These are phyloP conservation scores for Chrysina gloriosa DNA, from an alignment of 2,888 invertebrate genomes.

Conservation along the genomic window DNA sequence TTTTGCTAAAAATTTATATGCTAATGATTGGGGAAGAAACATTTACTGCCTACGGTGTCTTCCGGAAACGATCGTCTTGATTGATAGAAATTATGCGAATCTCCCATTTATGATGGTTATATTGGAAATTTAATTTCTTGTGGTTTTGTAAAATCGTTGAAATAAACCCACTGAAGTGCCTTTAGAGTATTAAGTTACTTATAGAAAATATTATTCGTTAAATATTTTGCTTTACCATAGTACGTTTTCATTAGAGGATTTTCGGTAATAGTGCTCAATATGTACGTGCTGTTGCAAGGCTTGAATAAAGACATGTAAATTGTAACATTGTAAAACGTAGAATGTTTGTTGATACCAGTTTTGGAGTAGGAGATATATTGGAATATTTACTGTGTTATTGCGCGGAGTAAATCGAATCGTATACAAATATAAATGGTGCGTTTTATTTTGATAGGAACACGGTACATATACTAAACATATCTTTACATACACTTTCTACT, in stretches of 20 bases:
- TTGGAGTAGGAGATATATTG: neutral
- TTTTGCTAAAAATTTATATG: conserved; percentile 22
- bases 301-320: conserved; percentile 22
- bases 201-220: neutral
- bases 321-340: neutral
- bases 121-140: neutral
- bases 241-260: neutral
- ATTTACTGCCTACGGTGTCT: conserved; percentile 20
- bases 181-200: no score
- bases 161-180: conserved; percentile 11
- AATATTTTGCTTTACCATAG: neutral
- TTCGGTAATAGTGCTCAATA: neutral
- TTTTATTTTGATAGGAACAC: neutral
- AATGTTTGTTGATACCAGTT: conserved; percentile 2
- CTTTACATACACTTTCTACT: neutral
- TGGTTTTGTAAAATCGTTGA: neutral
- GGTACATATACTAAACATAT: neutral
- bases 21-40: neutral
- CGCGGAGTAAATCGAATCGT: neutral
- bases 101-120: neutral
- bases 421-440: neutral
- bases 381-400: conserved; percentile 13
- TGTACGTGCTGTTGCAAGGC: neutral
- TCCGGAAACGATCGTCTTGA: neutral
- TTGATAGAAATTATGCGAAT: conserved; percentile 1